Percentiles rank a stretch among this genome's conserved stretches.
Evolutionary conservation across 1,140 invertebrate species (phyloP).

Genomic region (Oreohelix idahoensis): DNA sequence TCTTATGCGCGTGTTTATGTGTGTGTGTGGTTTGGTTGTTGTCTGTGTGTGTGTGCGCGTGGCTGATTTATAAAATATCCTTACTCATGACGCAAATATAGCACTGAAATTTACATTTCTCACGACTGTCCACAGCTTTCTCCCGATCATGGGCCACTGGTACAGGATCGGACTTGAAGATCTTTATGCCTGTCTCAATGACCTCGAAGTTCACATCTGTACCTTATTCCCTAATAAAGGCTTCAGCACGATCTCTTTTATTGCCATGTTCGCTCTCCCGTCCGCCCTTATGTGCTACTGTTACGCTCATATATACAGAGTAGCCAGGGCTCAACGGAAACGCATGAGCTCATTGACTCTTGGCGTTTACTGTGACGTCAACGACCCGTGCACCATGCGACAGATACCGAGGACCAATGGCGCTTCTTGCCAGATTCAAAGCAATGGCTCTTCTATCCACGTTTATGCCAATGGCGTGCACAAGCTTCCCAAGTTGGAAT

Average conservation of each 20-base stretch:
- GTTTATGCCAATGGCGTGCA: background rate
- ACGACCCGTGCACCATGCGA: background rate
- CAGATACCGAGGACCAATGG: background rate
- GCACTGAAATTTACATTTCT: no score
- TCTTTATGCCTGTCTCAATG: constrained; percentile 4
- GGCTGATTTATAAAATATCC: no score
- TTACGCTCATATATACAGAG: constrained; percentile 25
- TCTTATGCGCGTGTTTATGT: no score
- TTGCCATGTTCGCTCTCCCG: constrained; percentile 25
- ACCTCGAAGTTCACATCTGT: constrained; percentile 10
- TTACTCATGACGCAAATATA: no score
- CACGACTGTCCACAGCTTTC: constrained; percentile 23
- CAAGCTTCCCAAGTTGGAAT: background rate
- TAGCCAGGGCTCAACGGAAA: background rate
- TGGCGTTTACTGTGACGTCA: constrained; percentile 1
- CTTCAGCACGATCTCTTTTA: constrained; percentile 27
- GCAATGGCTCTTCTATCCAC: background rate
- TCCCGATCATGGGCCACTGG: constrained; percentile 25
- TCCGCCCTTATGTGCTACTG: constrained; percentile 20
- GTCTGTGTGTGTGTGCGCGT: no score
- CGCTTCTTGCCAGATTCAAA: background rate
- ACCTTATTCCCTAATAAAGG: constrained; percentile 24
- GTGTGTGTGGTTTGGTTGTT: no score
- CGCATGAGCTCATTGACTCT: constrained; percentile 8
- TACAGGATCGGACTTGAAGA: constrained; percentile 15